phyloP scores from a whole-genome alignment of 2,888 invertebrate genomes.

The Eristalis arbustorum region DNA sequence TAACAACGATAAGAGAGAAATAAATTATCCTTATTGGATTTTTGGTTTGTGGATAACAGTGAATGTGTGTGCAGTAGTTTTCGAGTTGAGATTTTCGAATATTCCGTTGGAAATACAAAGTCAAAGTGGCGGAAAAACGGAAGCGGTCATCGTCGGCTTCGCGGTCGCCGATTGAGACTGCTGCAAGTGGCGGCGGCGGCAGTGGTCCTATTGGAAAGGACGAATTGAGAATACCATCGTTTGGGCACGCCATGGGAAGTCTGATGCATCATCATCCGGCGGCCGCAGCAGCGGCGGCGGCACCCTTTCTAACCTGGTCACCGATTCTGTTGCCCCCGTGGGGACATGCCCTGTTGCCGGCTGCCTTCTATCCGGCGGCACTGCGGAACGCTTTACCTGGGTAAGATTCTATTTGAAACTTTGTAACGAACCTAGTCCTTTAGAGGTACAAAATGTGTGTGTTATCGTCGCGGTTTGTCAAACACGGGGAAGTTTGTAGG shows the following conservation, averaged over 20 bases:
- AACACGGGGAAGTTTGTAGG: no score
- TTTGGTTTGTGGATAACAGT: constrained; percentile 1
- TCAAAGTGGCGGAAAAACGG: constrained; percentile 80
- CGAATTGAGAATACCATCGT: constrained; percentile 76
- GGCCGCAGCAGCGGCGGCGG: constrained; percentile 84
- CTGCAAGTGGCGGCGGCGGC: constrained; percentile 28
- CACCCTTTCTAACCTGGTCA: constrained; percentile 88
- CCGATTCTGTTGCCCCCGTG: constrained; percentile 88
- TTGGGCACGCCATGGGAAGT: constrained; percentile 77
- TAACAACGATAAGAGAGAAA: background rate
- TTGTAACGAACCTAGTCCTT: background rate
- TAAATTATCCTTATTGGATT: constrained; percentile 22
- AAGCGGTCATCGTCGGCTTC: constrained; percentile 78
- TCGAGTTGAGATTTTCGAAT: constrained; percentile 32
- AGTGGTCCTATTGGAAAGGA: constrained; percentile 71
- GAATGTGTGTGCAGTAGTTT: constrained; percentile 50
- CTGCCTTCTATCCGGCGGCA: constrained; percentile 87
- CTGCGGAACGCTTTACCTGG: constrained; percentile 87
- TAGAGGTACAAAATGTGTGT: no score
- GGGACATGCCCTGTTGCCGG: constrained; percentile 87
- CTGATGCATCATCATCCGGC: constrained; percentile 81
- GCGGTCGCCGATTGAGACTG: constrained; percentile 74
- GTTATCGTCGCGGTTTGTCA: no score
- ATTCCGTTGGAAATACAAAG: constrained; percentile 5
- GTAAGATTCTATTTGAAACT: constrained; percentile 81